These are phyloP conservation scores for Parochlus steinenii DNA, from an alignment of 2,888 invertebrate species.

Conservation along the genomic window DNA sequence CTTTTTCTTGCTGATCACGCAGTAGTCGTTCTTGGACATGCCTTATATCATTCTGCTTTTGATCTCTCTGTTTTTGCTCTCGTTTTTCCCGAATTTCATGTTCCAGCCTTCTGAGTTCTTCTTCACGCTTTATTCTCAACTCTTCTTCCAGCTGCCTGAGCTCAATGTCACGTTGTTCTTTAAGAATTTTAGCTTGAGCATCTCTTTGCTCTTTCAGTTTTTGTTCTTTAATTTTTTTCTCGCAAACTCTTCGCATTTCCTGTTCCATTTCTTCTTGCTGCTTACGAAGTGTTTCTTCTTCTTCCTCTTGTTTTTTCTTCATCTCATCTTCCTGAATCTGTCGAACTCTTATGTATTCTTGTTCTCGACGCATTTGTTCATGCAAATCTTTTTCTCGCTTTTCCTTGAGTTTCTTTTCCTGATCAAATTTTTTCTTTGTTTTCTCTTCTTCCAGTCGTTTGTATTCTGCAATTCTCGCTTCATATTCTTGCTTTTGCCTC, in stretches of 20 bases:
- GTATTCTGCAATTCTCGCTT: constrained; percentile 3
- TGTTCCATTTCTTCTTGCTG: constrained; percentile 11
- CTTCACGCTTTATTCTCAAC: constrained; percentile 4
- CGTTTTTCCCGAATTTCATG: constrained; percentile 9
- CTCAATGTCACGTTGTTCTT: constrained; percentile 9
- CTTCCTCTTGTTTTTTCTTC: constrained; percentile 4
- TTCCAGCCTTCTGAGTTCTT: constrained; percentile 4
- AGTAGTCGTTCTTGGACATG: not conserved
- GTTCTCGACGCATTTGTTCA: constrained; percentile 2
- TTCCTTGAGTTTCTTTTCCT: constrained; percentile 3
- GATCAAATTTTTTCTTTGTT: too few species aligned
- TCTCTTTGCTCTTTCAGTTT: constrained; percentile 4
- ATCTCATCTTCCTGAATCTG: too few species aligned
- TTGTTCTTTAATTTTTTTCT: too few species aligned
- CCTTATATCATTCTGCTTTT: constrained; percentile 3
- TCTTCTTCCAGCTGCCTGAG: constrained; percentile 4
- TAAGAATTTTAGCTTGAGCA: constrained; percentile 1
- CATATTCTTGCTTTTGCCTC: constrained; percentile 3
- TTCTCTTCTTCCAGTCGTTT: constrained; percentile 5
- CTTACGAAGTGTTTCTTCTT: constrained; percentile 1
- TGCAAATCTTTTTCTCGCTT: constrained; percentile 7
- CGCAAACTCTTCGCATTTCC: constrained; percentile 4
- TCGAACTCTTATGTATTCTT: constrained; percentile 10
- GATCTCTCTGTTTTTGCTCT: constrained; percentile 4
- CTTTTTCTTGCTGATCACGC: constrained; percentile 6